Conservation (phyloP, 2,113 vertebrate genomes). For the Lichenostomus cassidix region DNA sequence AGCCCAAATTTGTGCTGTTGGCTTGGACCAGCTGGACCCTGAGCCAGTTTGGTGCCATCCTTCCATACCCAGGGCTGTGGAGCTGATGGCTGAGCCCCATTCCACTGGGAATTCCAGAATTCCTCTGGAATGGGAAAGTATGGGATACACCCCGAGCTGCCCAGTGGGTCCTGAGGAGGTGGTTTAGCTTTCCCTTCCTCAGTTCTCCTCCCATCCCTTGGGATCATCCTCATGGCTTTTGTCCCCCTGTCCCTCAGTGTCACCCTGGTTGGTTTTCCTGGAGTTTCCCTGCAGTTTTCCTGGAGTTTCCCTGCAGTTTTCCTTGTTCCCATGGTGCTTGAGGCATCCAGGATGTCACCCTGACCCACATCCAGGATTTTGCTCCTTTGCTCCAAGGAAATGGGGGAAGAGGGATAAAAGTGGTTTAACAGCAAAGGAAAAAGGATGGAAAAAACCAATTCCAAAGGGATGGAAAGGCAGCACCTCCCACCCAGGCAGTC, state of each 20-base stretch:
- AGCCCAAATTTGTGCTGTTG: background rate
- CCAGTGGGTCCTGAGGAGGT: background rate
- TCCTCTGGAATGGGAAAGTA: background rate
- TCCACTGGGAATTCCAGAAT: background rate
- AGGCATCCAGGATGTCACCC: background rate
- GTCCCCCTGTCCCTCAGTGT: background rate
- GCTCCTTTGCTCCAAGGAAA: no score
- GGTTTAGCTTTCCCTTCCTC: background rate
- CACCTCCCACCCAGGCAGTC: background rate
- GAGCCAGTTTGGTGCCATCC: background rate
- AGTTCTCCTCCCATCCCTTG: background rate
- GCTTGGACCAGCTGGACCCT: background rate
- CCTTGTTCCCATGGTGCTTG: fast-evolving
- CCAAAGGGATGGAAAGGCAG: background rate
- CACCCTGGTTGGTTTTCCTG: background rate
- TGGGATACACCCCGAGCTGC: background rate
- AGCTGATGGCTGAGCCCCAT: background rate
- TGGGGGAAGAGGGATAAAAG: background rate
- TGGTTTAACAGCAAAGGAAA: background rate
- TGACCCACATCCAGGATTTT: background rate
- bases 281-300: background rate
- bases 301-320: background rate
- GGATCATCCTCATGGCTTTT: background rate
- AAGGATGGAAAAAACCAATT: background rate
- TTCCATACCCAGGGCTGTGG: background rate